These are phyloP conservation scores for Cichladusa arquata DNA, from an alignment of 2,113 vertebrate genomes.

Conservation along the genomic window DNA sequence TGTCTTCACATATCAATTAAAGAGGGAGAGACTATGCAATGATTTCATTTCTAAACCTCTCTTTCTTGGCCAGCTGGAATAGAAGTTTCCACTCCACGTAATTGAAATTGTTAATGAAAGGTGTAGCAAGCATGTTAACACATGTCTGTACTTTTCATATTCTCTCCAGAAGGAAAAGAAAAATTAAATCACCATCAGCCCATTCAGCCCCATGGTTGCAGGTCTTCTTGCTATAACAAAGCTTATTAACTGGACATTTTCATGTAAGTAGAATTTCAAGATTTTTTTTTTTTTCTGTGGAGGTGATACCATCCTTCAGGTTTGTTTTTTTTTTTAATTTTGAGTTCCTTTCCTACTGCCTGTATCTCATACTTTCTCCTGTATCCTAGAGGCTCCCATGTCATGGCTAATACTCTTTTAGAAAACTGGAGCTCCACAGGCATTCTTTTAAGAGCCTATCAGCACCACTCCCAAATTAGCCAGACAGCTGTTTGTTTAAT, in stretches of 20 bases:
- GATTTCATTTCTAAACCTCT: neutral
- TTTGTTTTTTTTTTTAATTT: neutral
- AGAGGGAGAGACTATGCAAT: neutral
- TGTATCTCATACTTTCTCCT: neutral
- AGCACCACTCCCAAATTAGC: slow-evolving; percentile 15
- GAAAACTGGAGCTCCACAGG: neutral
- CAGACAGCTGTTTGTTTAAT: slow-evolving; percentile 27
- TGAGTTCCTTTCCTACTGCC: neutral
- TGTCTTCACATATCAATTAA: slow-evolving; percentile 38
- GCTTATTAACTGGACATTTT: neutral
- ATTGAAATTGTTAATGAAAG: slow-evolving; percentile 5
- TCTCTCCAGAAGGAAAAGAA: neutral
- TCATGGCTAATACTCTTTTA: slow-evolving; percentile 1
- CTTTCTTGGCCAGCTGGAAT: slow-evolving; percentile 19
- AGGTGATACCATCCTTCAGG: neutral
- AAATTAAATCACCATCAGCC: neutral
- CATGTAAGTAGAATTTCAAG: neutral
- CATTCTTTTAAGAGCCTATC: slow-evolving; percentile 5
- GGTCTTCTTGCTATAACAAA: neutral
- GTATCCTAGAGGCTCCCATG: neutral
- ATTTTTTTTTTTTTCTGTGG: neutral
- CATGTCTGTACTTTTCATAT: neutral
- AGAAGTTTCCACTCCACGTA: neutral
- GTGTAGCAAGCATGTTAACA: neutral
- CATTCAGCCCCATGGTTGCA: neutral